Evolutionary conservation across 2,113 vertebrate species (phyloP).

Genomic region (Ifrita kowaldi): DNA sequence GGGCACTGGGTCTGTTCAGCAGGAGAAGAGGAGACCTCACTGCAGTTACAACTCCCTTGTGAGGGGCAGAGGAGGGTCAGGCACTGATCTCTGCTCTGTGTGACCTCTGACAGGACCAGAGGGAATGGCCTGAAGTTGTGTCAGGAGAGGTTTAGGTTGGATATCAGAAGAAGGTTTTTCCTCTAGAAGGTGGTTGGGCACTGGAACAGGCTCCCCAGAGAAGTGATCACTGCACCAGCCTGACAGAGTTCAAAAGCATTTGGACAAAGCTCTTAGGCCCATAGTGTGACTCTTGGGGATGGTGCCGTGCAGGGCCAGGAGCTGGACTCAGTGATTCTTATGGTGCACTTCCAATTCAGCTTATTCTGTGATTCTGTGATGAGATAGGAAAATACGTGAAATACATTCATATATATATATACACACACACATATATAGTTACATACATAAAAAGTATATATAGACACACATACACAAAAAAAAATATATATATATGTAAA

Average conservation of each 20-base stretch:
- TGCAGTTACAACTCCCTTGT: neutral
- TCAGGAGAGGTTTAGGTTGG: neutral
- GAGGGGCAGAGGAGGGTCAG: neutral
- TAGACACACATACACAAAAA: neutral
- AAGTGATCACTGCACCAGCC: neutral
- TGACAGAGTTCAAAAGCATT: too few species aligned
- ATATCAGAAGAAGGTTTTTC: neutral
- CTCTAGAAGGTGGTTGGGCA: too few species aligned
- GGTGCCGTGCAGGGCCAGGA: neutral
- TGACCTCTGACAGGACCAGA: neutral
- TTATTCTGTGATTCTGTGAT: neutral
- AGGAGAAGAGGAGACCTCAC: neutral
- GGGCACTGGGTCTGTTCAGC: neutral
- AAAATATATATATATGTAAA: neutral
- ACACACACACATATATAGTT: neutral
- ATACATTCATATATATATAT: neutral
- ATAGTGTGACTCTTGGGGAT: too few species aligned
- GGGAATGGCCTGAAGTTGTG: neutral
- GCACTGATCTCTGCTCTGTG: neutral
- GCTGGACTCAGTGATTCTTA: neutral
- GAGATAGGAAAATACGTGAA: neutral
- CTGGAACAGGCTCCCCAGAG: neutral
- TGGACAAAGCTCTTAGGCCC: neutral
- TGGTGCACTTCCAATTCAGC: too few species aligned
- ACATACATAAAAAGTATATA: too few species aligned